Evolutionary conservation across 2,797 vertebrate genomes (phyloP).

Genomic region (Carcharodon carcharias): DNA sequence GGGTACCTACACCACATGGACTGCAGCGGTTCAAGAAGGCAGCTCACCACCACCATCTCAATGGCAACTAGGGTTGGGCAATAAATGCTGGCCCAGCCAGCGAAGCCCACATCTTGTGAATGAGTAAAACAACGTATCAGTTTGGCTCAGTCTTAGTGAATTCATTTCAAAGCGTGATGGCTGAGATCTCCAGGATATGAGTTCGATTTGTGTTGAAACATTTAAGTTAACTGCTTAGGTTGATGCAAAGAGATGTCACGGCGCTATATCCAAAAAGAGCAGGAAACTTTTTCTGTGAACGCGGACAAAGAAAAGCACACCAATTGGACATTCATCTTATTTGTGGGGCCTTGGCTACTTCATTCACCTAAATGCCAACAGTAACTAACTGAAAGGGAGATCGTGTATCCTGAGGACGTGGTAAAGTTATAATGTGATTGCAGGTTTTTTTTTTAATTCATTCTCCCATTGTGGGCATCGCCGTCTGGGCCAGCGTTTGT

Average conservation of each 20-base stretch:
- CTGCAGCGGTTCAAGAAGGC: too few relatives aligned
- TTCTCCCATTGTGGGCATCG: too few relatives aligned
- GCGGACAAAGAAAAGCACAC: not conserved
- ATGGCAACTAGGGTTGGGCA: too few relatives aligned
- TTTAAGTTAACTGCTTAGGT: not conserved
- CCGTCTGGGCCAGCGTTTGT: too few relatives aligned
- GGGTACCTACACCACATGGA: too few relatives aligned
- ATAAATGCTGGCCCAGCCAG: too few relatives aligned
- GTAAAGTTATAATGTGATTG: not conserved
- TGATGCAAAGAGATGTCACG: not conserved
- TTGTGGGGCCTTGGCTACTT: not conserved
- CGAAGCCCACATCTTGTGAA: too few relatives aligned
- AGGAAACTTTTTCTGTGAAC: not conserved
- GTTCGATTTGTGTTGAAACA: not conserved
- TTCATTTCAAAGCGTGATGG: not conserved
- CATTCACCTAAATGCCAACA: not conserved
- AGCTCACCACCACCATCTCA: too few relatives aligned
- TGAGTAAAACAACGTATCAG: not conserved
- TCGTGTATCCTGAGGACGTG: not conserved
- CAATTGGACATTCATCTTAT: not conserved
- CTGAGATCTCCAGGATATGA: not conserved
- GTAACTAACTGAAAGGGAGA: not conserved
- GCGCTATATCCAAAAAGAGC: not conserved
- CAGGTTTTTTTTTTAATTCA: not conserved
- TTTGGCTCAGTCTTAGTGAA: not conserved